Percentiles rank a stretch among this genome's conserved stretches.
Evolutionary conservation across 2,888 invertebrate species (phyloP).

Genomic region (Willowsia nigromaculata): DNA sequence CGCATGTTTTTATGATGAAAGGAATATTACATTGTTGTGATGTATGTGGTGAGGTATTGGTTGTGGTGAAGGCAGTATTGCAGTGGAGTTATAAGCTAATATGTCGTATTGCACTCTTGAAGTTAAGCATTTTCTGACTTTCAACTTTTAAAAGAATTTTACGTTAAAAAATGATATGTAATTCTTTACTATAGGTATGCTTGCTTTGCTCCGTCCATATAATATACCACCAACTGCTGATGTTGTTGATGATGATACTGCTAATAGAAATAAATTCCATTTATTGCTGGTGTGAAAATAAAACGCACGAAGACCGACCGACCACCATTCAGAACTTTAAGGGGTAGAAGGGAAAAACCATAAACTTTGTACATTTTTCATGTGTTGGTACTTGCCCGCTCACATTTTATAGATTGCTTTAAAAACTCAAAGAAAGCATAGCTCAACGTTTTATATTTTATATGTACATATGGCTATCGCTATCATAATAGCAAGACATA

Average conservation of each 20-base stretch:
- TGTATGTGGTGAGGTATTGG: slow-evolving; percentile 27
- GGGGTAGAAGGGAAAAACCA: slow-evolving; percentile 47
- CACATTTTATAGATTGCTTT: slow-evolving; percentile 27
- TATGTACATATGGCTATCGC: neutral
- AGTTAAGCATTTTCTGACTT: too few species aligned
- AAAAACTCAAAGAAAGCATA: slow-evolving; percentile 32
- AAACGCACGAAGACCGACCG: slow-evolving; percentile 44
- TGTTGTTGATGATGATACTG: slow-evolving; percentile 53
- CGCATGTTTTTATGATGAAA: neutral
- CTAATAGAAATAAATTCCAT: slow-evolving; percentile 68
- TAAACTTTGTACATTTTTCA: slow-evolving; percentile 14
- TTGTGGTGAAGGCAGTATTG: neutral
- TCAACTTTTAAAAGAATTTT: too few species aligned
- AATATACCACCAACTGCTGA: slow-evolving; percentile 21
- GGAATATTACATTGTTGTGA: slow-evolving; percentile 1
- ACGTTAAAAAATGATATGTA: too few species aligned
- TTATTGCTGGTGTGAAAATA: slow-evolving; percentile 70
- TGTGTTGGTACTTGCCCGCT: slow-evolving; percentile 12
- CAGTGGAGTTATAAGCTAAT: neutral
- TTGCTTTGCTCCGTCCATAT: neutral
- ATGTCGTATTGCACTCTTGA: too few species aligned
- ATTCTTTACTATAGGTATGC: neutral
- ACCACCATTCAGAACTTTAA: slow-evolving; percentile 46
- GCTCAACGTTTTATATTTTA: neutral
- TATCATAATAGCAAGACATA: neutral